Conservation (phyloP, 1,140 invertebrate species). For the Penaeus chinensis region DNA sequence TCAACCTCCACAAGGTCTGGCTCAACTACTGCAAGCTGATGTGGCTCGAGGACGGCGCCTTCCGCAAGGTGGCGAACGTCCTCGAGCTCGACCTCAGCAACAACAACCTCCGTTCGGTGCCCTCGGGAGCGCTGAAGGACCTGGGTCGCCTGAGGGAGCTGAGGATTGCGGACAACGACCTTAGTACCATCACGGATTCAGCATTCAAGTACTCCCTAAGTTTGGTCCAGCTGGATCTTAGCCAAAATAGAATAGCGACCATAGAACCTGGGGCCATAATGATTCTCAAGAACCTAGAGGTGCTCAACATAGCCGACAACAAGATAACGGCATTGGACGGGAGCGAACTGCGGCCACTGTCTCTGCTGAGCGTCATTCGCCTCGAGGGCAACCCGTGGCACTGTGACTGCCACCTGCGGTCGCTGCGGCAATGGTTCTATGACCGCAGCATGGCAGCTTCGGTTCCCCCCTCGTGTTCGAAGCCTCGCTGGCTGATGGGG, state of each 20-base stretch:
- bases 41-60: slow-evolving; percentile 84
- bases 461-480: slow-evolving; percentile 76
- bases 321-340: slow-evolving; percentile 75
- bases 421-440: slow-evolving; percentile 81
- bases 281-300: slow-evolving; percentile 79
- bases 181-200: slow-evolving; percentile 76
- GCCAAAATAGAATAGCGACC: slow-evolving; percentile 76
- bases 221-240: slow-evolving; percentile 79
- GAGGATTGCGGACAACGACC: slow-evolving; percentile 79
- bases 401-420: slow-evolving; percentile 81
- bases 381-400: slow-evolving; percentile 85
- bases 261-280: slow-evolving; percentile 79
- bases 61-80: slow-evolving; percentile 86
- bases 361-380: slow-evolving; percentile 79
- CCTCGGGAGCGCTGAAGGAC: slow-evolving; percentile 77
- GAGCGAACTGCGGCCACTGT: slow-evolving; percentile 75
- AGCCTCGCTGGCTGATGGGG: slow-evolving; percentile 74
- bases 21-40: slow-evolving; percentile 77
- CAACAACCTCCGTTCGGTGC: slow-evolving; percentile 77
- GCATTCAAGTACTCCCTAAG: slow-evolving; percentile 78
- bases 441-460: slow-evolving; percentile 79
- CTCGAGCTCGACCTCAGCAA: slow-evolving; percentile 83
- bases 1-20: slow-evolving; percentile 88
- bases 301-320: slow-evolving; percentile 82
- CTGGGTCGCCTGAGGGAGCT: slow-evolving; percentile 80